Percentiles rank a stretch among this genome's conserved stretches.
Evolutionary conservation across 1,140 invertebrate species (phyloP).

Genomic region (Megalonaias nervosa): DNA sequence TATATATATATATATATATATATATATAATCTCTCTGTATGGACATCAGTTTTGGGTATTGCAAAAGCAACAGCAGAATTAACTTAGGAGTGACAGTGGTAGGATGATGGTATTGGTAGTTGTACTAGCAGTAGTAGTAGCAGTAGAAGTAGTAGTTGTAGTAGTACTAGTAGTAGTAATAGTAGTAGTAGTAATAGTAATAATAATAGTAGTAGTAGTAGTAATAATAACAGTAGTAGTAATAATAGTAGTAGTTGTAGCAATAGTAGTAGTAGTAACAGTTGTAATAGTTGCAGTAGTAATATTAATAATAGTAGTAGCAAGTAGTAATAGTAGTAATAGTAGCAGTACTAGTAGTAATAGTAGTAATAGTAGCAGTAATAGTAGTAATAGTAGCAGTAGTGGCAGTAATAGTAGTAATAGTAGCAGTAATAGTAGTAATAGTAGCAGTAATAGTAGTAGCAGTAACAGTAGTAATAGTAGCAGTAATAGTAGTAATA

Average conservation of each 20-base stretch:
- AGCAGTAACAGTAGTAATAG: slow-evolving; percentile 20
- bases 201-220: slow-evolving; percentile 18
- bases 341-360: slow-evolving; percentile 5
- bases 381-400: slow-evolving; percentile 21
- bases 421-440: slow-evolving; percentile 23
- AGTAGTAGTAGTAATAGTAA: slow-evolving; percentile 21
- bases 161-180: slow-evolving; percentile 23
- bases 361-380: slow-evolving; percentile 21
- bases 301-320: too few species aligned
- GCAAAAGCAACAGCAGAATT: too few species aligned
- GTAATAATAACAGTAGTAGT: slow-evolving; percentile 18
- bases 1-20: too few species aligned
- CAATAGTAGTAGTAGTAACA: too few species aligned
- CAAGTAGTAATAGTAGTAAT: slow-evolving; percentile 23
- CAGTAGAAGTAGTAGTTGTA: slow-evolving; percentile 21
- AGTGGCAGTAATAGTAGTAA: slow-evolving; percentile 13
- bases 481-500: slow-evolving; percentile 12
- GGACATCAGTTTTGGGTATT: too few species aligned
- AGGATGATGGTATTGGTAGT: slow-evolving; percentile 8
- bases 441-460: slow-evolving; percentile 14
- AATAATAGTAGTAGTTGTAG: too few species aligned
- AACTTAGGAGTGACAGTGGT: too few species aligned
- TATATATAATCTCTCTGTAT: too few species aligned
- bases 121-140: slow-evolving; percentile 14
- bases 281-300: too few species aligned